A percentile compares a stretch with the other conserved stretches of the same genome.
Evolutionary conservation across 1,140 invertebrate genomes (phyloP).

Genomic region (Platyura marginata): DNA sequence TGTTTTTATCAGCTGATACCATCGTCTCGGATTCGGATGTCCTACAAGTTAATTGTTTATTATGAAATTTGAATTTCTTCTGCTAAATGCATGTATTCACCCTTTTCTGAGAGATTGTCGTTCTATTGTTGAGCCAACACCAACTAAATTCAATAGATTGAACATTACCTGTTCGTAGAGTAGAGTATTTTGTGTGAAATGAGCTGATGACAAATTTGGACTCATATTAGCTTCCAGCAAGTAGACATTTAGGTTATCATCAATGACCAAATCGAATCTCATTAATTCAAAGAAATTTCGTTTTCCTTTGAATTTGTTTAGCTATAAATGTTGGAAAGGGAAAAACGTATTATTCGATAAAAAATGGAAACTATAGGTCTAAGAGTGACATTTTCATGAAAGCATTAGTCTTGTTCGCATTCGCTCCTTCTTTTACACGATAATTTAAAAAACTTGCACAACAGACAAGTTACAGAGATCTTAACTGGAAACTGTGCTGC

Average conservation of each 20-base stretch:
- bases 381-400: too few relatives aligned
- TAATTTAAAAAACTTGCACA: too few relatives aligned
- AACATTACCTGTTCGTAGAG: slow-evolving; percentile 88
- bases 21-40: slow-evolving; percentile 35
- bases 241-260: slow-evolving; percentile 72
- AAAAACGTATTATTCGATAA: too few relatives aligned
- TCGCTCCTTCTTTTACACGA: too few relatives aligned
- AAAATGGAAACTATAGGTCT: too few relatives aligned
- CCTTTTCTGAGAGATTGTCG: slow-evolving; percentile 3
- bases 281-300: slow-evolving; percentile 88
- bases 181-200: slow-evolving; percentile 72
- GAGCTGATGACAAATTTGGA: slow-evolving; percentile 85
- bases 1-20: slow-evolving; percentile 58
- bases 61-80: neutral
- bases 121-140: slow-evolving; percentile 28
- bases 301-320: slow-evolving; percentile 31
- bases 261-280: slow-evolving; percentile 82
- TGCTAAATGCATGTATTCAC: neutral
- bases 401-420: too few relatives aligned
- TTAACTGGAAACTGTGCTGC: too few relatives aligned
- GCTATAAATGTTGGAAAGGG: slow-evolving; percentile 7
- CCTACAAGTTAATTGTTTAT: slow-evolving; percentile 8
- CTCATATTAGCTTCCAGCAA: slow-evolving; percentile 97
- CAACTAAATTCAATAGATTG: slow-evolving; percentile 67
- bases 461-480: too few relatives aligned